A percentile compares a stretch with the other conserved stretches of the same genome.
phyloP scores from a whole-genome alignment of 2,888 invertebrate genomes.

The Opisthograptis luteolata region DNA sequence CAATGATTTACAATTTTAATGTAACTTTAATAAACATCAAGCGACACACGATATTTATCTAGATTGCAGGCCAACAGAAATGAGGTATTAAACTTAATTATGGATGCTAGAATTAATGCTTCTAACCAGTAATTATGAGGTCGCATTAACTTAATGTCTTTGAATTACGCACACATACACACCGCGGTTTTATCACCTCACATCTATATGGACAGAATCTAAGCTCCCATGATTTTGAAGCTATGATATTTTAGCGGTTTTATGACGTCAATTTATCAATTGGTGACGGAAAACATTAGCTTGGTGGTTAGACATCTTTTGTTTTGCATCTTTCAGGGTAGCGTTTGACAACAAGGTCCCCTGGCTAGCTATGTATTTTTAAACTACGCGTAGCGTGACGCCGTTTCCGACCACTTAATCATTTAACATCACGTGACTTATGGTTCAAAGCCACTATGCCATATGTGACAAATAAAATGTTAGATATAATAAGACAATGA shows the following conservation, averaged over 20 bases:
- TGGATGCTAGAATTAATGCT: constrained; percentile 82
- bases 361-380: too few relatives aligned
- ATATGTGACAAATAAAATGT: too few relatives aligned
- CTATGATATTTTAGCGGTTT: too few relatives aligned
- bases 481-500: background rate
- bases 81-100: constrained; percentile 82
- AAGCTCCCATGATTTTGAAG: constrained; percentile 3
- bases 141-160: constrained; percentile 83
- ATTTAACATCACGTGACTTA: too few relatives aligned
- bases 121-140: constrained; percentile 81
- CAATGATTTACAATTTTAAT: constrained; percentile 69
- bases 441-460: too few relatives aligned
- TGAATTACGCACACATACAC: constrained; percentile 58
- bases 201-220: constrained; percentile 3
- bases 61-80: constrained; percentile 80
- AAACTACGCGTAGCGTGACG: too few relatives aligned
- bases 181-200: constrained; percentile 27
- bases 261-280: too few relatives aligned
- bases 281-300: too few relatives aligned
- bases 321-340: too few relatives aligned
- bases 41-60: constrained; percentile 75
- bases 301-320: too few relatives aligned
- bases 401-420: too few relatives aligned
- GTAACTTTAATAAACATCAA: constrained; percentile 70
- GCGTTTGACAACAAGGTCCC: too few relatives aligned